Evolutionary conservation across 1,140 invertebrate species (phyloP), one percentile per base, ranked within the genome.

Genomic region (Drosophila baimaii): DNA sequence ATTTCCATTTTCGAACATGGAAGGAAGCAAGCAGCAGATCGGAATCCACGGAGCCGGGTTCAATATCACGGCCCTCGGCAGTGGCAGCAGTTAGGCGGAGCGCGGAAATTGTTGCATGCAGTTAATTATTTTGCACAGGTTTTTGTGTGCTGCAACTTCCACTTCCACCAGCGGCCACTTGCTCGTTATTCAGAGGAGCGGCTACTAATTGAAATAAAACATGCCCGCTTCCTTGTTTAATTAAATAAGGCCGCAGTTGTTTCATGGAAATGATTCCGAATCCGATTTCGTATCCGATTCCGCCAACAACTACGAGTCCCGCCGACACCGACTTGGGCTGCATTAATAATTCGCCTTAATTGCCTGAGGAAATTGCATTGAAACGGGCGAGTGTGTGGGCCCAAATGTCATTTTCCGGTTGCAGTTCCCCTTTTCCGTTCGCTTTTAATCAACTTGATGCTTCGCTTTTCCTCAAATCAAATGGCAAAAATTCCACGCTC

Each of bases 41-140:
- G 37, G 27, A 54, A 35, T 54, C 64, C 29, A 15, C 29, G 21
- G 29, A 43, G 51, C 21, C 21, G 29, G 43, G 77, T 77, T 79
- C 83, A 83, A 88, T 80, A 69, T 73, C 66, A 68, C 41, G 19
- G 62, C 31, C 39, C 68, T 46, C n/a, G 13, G 31, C 31, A 27
- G 19, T 33, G 47, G 46, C 80, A 61, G 74, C 55, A 80, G 84
- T 79, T 86, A 83, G 83, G 83, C 80, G 79, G 79, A 77, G 72
- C 84, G 69, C 73, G 58, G 64, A 88, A 88, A 88, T 88, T 88
- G 84, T 88, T 89, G 84, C 84, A 88, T 88, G 84, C 84, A 84
- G 84, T 88, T 88, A 88, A 88, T 88, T 88, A 88, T 89, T 80
- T 89, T 81, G 84, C 77, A 70, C 77, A 83, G 84, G 84, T 88